Evolutionary conservation across 1,140 invertebrate genomes (phyloP).

Genomic region (Trigoniulus corallinus): DNA sequence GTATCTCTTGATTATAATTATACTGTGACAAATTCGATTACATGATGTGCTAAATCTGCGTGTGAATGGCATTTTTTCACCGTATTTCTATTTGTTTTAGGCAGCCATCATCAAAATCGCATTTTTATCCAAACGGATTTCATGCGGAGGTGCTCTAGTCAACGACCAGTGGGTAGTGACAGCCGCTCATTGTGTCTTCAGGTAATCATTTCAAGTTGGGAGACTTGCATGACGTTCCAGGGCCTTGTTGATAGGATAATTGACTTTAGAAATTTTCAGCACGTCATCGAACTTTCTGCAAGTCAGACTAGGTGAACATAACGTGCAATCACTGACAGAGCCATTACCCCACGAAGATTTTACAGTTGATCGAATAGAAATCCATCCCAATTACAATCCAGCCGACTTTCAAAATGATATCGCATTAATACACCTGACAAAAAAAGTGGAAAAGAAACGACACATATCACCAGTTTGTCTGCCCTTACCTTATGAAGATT

Average conservation of each 20-base stretch:
- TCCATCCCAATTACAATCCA: conserved; percentile 70
- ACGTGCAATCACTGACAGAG: conserved; percentile 65
- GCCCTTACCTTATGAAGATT: conserved; percentile 49
- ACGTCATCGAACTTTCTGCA: conserved; percentile 68
- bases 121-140: conserved; percentile 72
- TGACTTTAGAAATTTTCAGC: conserved; percentile 24
- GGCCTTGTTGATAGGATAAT: background rate
- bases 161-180: conserved; percentile 71
- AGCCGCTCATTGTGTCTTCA: conserved; percentile 24
- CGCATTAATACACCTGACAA: conserved; percentile 60
- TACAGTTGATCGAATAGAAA: conserved; percentile 67
- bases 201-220: conserved; percentile 5
- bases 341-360: conserved; percentile 70
- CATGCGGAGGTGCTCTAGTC: conserved; percentile 76
- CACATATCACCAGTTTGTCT: conserved; percentile 76
- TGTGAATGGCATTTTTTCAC: no score
- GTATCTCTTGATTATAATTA: conserved; percentile 3
- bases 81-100: conserved; percentile 22
- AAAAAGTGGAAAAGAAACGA: conserved; percentile 63
- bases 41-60: no score
- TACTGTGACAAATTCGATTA: no score
- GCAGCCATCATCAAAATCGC: conserved; percentile 82
- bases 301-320: conserved; percentile 77
- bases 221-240: background rate
- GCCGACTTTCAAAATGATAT: conserved; percentile 79